These are phyloP conservation scores for Phoenicopterus ruber DNA, from an alignment of 2,113 vertebrate genomes.

Conservation along the genomic window DNA sequence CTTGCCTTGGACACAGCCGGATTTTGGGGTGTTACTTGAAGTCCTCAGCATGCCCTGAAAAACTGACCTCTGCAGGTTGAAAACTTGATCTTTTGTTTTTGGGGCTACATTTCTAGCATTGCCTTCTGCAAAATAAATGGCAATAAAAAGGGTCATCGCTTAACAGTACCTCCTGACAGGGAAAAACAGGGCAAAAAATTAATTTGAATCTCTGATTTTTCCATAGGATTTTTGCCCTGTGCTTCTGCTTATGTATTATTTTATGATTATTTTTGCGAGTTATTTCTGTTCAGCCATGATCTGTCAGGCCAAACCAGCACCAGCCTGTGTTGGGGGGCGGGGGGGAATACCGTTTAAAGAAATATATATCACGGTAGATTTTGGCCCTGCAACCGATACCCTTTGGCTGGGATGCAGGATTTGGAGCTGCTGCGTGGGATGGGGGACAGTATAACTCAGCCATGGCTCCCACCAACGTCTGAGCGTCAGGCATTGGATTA, in stretches of 20 bases:
- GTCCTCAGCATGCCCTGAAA: not conserved
- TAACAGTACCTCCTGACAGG: rapidly evolving
- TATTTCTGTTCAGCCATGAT: not conserved
- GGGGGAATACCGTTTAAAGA: not conserved
- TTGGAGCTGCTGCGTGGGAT: not conserved
- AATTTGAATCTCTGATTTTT: not conserved
- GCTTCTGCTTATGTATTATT: not conserved
- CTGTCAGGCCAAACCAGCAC: not conserved
- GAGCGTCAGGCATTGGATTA: not conserved
- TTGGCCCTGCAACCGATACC: not conserved
- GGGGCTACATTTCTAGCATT: not conserved
- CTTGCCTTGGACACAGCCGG: not conserved
- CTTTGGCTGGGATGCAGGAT: not conserved
- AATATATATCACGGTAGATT: not conserved
- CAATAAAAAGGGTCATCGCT: not conserved
- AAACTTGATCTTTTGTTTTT: not conserved
- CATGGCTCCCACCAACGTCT: not conserved
- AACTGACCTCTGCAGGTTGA: not conserved
- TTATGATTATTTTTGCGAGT: not conserved
- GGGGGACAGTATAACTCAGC: not conserved
- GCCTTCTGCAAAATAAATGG: not conserved
- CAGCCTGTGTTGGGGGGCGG: not conserved
- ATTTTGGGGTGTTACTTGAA: not conserved
- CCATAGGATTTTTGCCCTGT: not conserved
- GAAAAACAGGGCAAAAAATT: not conserved